Evolutionary conservation across 2,888 invertebrate species (phyloP), one percentile per base, ranked within the genome.

Genomic region (Lithophane ornitopus): DNA sequence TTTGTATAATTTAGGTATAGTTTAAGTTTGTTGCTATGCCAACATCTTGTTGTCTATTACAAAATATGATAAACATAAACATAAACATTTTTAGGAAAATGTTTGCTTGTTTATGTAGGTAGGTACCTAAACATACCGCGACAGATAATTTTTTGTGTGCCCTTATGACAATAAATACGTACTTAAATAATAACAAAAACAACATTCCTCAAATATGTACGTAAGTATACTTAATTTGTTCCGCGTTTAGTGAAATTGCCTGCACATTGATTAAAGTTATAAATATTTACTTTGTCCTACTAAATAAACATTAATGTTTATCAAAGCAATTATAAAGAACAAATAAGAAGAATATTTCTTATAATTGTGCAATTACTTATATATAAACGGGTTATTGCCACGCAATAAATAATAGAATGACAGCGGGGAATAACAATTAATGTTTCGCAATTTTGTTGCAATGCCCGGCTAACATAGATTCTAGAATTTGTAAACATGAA

Each of bases 311-410:
- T 74, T 39, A 72, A 34, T 78, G 58, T 72, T 82, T 82, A 85
- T 85, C 83, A 77, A 41, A 66, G 66, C 68, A 85, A 79, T 74
- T 77, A 72, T 52, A 82, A 56, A 74, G 56, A 56, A 87, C 80
- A 80, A 85, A 76, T 73, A 70, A 65, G 49, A 70, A 76, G 28
- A 85, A 75, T 82, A 70, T 76, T 74, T 72, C 71, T 80, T 65
- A 22, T 85, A 80, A 83, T 78, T 87, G 76, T 70, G 78, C 78
- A 87, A 86, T 87, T 76, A 34, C 34, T 34, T 34, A 85, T 58
- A 82, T 61, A 70, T 61, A 70, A 67, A 78, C 79, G 41, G 74
- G 82, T 82, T 78, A 81, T 75, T 87, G 65, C 69, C 82, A 78
- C 56, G 65, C 70, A 76, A 85, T 85, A 72, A 70, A 81, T 85